Percentiles rank a stretch among this genome's conserved stretches.
Conservation (phyloP, 2,113 vertebrate species). For the Campylomormyrus tamandua region DNA sequence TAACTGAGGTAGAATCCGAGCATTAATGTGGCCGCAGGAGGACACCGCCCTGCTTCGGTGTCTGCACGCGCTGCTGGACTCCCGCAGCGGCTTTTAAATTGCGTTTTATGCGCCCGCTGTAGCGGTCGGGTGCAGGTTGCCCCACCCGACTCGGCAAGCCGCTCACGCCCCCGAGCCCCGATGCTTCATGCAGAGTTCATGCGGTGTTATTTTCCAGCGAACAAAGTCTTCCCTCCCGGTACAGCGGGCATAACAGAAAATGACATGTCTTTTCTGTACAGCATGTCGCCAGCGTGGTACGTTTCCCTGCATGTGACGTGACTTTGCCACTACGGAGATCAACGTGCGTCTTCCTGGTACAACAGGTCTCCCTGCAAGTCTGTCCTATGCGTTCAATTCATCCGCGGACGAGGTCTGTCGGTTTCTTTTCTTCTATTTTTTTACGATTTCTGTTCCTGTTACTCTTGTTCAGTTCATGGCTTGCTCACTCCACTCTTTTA, state of each 20-base stretch:
- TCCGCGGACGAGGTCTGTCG: neutral
- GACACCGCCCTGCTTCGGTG: constrained; percentile 13
- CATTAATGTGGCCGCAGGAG: constrained; percentile 1
- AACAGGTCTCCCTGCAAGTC: neutral
- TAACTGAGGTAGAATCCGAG: neutral
- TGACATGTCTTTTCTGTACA: neutral
- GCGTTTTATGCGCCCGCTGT: constrained; percentile 24
- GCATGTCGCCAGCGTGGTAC: neutral
- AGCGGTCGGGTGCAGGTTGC: neutral
- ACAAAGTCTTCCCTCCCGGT: neutral
- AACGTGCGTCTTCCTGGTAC: neutral
- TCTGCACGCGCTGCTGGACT: constrained; percentile 22
- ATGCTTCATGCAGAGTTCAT: neutral
- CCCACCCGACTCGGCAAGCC: neutral
- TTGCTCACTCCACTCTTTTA: neutral
- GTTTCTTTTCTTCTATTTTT: neutral
- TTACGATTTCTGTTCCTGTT: neutral
- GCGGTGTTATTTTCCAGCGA: neutral
- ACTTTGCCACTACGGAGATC: neutral
- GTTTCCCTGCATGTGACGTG: neutral
- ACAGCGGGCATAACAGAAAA: neutral
- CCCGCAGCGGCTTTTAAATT: constrained; percentile 30
- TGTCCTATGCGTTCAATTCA: neutral
- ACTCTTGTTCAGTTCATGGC: neutral
- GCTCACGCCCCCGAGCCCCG: neutral